Base-by-base conservation (phyloP, 2,888 invertebrate genomes). In the Drosophila meridiana region DNA sequence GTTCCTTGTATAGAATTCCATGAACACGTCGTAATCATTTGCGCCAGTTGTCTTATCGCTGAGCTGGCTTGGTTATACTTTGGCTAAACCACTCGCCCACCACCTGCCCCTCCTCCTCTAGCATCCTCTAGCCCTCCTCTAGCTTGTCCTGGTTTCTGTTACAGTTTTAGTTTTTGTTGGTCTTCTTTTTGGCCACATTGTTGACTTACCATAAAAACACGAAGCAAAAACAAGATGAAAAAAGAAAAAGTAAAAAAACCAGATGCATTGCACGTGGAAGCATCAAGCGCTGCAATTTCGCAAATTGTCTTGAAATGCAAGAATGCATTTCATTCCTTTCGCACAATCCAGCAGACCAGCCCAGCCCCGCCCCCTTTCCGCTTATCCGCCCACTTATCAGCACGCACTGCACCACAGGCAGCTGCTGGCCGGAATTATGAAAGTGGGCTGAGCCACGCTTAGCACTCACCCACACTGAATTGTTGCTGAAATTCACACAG, bases 251-350 rank as follows among this genome's bases (percentile, higher is more conserved):
- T n/a, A n/a, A 65, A 43, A 7, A 62, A 59, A 64, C 34, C 79
- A 73, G 77, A 73, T 84, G 84, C 76, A 87, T 77, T 81, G 87
- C 89, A 86, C 85, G 87, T 85, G 89, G 71, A 88, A 69, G 75
- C 89, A 83, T 88, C 87, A 88, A 83, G 83, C 84, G 84, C 81
- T 85, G 84, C 84, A 85, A 85, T 85, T 88, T 88, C 76, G 67
- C 78, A 85, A 85, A 85, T 85, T 85, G 84, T 88, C 89, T 88
- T 83, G 87, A 81, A 88, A 86, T 85, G 81, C 78, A 71, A 75
- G 87, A 85, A 81, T 83, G 81, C 87, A 81, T 85, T 85, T 83
- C 84, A 83, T 86, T 81, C 69, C 63, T 73, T 87, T 73, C 67
- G 64, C 53, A 58, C 65, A 42, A 55, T 9, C 28, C 45, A 13